Evolutionary conservation across 2,888 invertebrate genomes (phyloP), one percentile per base, ranked within the genome.

Genomic region (Ophion ventricosus): DNA sequence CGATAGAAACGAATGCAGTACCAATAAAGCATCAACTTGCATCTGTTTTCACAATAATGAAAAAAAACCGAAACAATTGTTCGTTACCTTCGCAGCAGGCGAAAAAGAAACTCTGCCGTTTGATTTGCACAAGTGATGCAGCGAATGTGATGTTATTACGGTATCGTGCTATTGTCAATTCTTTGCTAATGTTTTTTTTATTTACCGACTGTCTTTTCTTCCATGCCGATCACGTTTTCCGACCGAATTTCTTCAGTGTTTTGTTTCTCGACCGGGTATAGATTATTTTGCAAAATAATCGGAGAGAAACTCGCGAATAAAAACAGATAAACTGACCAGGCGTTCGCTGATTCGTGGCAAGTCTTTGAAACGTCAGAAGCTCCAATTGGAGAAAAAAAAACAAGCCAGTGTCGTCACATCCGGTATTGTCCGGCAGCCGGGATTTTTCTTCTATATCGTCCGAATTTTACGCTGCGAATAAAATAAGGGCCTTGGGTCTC

Each of bases 121-220:
- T 0, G 11, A 29, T 56, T 35, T 26, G 10, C 26, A 69, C 57
- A 23, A 72, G 43, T 49, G n/a, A 26, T 49, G 14, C 14, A 7
- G 17, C 3, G 23, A 25, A 49, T 5, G 10, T 1, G 43, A 49
- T 67, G 43, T 49, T 49, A 49, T 17, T 7, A 17, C 35, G 8
- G 35, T 49, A 54, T 17, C 1, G 5, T 67, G 17, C 23, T 25
- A 67, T 0, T 57, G 57, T 35, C 35, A 40, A 57, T 35, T 57
- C 26, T 35, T 72, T 61, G 8, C 4, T 11, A 49, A 49, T 17
- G 14, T 14, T 49, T 49, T 40, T 7, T 63, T 43, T 73, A n/a
- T 59, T 57, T 72, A 73, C 73, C 73, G 26, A 8, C 40, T 43
- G 43, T 61, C 43, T 73, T 73, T 43, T 73, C 61, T 25, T 73